Evolutionary conservation across 1,140 invertebrate genomes (phyloP).

Genomic region (Pachypeltis micranthus): DNA sequence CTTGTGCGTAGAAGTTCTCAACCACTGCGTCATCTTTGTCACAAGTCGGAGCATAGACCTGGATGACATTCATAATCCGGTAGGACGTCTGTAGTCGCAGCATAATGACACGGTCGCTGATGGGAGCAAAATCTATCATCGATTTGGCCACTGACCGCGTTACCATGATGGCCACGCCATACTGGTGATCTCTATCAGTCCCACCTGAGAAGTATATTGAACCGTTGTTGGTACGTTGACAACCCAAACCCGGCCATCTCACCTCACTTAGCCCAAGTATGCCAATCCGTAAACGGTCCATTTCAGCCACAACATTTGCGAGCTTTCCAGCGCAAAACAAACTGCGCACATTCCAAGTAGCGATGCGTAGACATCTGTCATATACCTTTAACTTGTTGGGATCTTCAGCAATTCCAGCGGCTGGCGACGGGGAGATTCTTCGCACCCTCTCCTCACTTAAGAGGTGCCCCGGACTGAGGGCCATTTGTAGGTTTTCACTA

Average conservation of each 20-base stretch:
- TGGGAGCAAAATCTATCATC: conserved; percentile 5
- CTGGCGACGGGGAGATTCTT: too few species aligned
- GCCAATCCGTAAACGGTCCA: conserved; percentile 21
- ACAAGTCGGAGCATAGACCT: conserved; percentile 18
- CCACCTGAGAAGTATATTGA: conserved; percentile 17
- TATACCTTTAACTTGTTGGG: too few species aligned
- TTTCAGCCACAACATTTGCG: conserved; percentile 22
- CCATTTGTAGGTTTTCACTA: too few species aligned
- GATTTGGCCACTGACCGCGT: conserved; percentile 2
- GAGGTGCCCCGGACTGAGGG: too few species aligned
- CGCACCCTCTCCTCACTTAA: too few species aligned
- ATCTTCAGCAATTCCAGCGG: too few species aligned
- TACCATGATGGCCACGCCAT: conserved; percentile 14
- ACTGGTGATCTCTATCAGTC: not conserved
- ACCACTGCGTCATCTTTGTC: conserved; percentile 8
- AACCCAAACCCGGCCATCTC: conserved; percentile 20
- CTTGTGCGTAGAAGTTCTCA: conserved; percentile 15
- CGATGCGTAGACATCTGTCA: too few species aligned
- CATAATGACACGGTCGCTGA: conserved; percentile 3
- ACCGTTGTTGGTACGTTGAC: conserved; percentile 5
- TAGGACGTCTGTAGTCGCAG: not conserved
- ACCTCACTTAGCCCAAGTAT: conserved; percentile 24
- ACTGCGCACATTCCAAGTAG: conserved; percentile 25
- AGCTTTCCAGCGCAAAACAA: conserved; percentile 24
- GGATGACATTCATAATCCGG: conserved; percentile 11